Evolutionary conservation across 1,140 invertebrate species (phyloP).

Genomic region (Aphelinus atriplicis): DNA sequence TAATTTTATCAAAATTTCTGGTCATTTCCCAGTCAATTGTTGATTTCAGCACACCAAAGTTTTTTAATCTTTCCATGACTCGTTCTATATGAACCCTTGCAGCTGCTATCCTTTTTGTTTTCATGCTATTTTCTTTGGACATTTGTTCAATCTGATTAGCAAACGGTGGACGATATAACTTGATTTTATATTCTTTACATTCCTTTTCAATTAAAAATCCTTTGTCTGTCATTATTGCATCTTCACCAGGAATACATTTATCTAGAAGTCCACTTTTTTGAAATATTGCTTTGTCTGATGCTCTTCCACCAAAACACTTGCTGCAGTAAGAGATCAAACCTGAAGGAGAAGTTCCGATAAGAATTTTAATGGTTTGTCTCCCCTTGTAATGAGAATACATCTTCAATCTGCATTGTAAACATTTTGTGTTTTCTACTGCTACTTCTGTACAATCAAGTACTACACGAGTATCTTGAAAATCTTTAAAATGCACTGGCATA

Average conservation of each 20-base stretch:
- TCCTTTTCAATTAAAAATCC: constrained; percentile 44
- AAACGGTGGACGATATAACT: constrained; percentile 39
- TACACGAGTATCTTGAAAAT: background rate
- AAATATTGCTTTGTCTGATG: constrained; percentile 51
- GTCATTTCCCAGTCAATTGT: constrained; percentile 33
- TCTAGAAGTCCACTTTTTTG: constrained; percentile 12
- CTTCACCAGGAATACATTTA: constrained; percentile 20
- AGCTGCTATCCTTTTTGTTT: constrained; percentile 48
- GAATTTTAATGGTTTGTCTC: constrained; percentile 51
- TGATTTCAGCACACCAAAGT: constrained; percentile 42
- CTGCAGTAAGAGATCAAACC: constrained; percentile 51
- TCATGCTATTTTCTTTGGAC: constrained; percentile 42
- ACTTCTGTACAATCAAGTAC: background rate
- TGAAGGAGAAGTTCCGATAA: constrained; percentile 50
- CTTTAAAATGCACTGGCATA: background rate
- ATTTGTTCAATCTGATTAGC: constrained; percentile 36
- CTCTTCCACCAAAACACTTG: background rate
- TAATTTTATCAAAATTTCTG: constrained; percentile 23
- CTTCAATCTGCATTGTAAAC: constrained; percentile 30
- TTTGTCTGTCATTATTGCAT: constrained; percentile 42
- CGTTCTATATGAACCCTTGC: constrained; percentile 40
- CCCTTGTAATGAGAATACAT: constrained; percentile 48
- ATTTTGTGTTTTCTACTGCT: constrained; percentile 5
- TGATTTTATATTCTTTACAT: constrained; percentile 35
- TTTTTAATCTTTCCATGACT: constrained; percentile 51